These are phyloP conservation scores for Diabrotica balteata DNA, from an alignment of 2,888 invertebrate species.

Conservation along the genomic window DNA sequence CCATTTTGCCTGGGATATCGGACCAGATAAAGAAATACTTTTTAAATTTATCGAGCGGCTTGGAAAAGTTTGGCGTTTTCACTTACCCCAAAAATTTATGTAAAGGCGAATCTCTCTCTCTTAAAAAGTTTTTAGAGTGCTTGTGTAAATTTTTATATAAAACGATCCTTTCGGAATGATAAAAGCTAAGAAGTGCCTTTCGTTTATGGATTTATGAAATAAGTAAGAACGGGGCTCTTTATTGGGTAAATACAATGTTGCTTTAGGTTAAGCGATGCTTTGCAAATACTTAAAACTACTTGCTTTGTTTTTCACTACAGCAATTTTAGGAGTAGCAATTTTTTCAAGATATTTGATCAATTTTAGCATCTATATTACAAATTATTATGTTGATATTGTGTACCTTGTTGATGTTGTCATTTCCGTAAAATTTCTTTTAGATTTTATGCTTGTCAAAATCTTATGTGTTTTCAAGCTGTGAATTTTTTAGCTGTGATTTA, in stretches of 20 bases:
- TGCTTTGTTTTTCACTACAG: too few species aligned
- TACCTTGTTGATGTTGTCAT: too few species aligned
- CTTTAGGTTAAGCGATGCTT: neutral
- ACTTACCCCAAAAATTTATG: slow-evolving; percentile 7
- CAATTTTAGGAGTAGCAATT: too few species aligned
- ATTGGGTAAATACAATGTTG: too few species aligned
- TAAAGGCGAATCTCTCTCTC: slow-evolving; percentile 6
- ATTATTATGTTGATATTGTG: too few species aligned
- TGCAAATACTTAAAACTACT: neutral
- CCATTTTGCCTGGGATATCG: slow-evolving; percentile 21
- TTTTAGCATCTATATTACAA: too few species aligned
- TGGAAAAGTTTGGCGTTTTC: slow-evolving; percentile 28
- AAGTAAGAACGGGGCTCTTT: neutral
- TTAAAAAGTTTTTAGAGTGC: slow-evolving; percentile 11
- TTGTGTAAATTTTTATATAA: slow-evolving; percentile 8
- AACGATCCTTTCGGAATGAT: slow-evolving; percentile 1
- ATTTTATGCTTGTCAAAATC: too few species aligned
- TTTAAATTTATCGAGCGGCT: slow-evolving; percentile 29
- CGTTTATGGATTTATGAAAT: neutral
- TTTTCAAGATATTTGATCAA: too few species aligned
- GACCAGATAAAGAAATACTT: slow-evolving; percentile 26
- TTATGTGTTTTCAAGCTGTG: too few species aligned
- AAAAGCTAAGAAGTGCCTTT: neutral
- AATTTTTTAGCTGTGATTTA: too few species aligned
- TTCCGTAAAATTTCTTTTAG: too few species aligned